Conservation (phyloP, 2,888 invertebrate genomes). For the Sialis lutaria region DNA sequence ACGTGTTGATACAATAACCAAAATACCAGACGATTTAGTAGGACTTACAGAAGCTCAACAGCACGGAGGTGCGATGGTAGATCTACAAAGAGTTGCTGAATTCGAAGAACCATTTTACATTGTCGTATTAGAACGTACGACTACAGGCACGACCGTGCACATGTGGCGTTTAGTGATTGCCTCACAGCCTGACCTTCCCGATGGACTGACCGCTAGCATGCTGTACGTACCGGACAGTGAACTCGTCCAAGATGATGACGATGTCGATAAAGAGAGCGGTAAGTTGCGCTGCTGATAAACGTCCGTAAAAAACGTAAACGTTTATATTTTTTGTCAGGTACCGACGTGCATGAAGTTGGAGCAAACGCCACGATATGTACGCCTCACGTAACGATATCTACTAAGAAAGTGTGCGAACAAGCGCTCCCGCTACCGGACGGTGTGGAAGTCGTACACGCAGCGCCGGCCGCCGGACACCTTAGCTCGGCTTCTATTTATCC, state of each 20-base stretch:
- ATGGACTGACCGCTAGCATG: constrained; percentile 41
- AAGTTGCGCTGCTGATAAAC: background rate
- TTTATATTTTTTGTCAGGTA: background rate
- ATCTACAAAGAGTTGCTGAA: constrained; percentile 65
- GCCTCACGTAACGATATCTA: constrained; percentile 68
- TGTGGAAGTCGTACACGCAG: constrained; percentile 83
- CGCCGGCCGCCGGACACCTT: constrained; percentile 90
- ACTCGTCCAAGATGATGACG: constrained; percentile 67
- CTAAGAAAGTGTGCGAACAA: constrained; percentile 83
- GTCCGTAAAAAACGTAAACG: background rate
- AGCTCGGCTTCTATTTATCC: constrained; percentile 97
- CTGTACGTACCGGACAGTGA: constrained; percentile 84
- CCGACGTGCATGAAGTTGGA: constrained; percentile 9
- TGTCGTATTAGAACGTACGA: constrained; percentile 76
- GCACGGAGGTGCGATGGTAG: constrained; percentile 61
- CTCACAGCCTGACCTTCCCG: constrained; percentile 41
- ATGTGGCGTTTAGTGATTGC: constrained; percentile 93
- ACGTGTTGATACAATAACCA: background rate
- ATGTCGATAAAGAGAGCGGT: constrained; percentile 17
- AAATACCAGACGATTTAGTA: too few species aligned
- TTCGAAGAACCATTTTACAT: constrained; percentile 94
- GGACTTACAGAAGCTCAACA: constrained; percentile 5
- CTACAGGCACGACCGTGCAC: constrained; percentile 71
- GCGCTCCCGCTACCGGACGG: constrained; percentile 73
- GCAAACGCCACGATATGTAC: constrained; percentile 1